Percentiles rank a stretch among this genome's conserved stretches.
phyloP scores from a whole-genome alignment of 1,140 invertebrate species.

The Cherax destructor region DNA sequence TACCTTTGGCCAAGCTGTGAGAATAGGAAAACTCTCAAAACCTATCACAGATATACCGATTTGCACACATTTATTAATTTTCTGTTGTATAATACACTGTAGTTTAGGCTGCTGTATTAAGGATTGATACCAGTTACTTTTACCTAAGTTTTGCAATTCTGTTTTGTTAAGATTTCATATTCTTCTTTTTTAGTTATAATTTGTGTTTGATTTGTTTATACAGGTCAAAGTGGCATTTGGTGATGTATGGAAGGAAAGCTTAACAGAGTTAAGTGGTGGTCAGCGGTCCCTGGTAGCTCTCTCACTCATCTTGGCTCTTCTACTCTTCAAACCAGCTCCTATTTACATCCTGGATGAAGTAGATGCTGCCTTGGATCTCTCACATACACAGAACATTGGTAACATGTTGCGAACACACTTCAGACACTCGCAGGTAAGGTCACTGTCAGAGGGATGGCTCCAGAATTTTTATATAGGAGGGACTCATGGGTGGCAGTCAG shows the following conservation, averaged over 20 bases:
- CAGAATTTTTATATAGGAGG: too few relatives aligned
- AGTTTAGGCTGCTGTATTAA: too few relatives aligned
- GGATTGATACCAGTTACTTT: too few relatives aligned
- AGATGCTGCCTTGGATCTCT: slow-evolving; percentile 97
- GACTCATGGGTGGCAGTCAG: too few relatives aligned
- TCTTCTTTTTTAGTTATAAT: too few relatives aligned
- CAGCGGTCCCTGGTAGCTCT: slow-evolving; percentile 97
- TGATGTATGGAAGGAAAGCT: slow-evolving; percentile 95
- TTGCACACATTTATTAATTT: too few relatives aligned
- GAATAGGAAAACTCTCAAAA: too few relatives aligned
- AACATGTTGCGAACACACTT: slow-evolving; percentile 96
- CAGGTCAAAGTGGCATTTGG: slow-evolving; percentile 94
- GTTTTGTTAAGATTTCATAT: too few relatives aligned
- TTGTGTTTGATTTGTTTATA: slow-evolving; percentile 49
- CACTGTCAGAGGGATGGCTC: neutral
- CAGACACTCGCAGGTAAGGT: slow-evolving; percentile 88
- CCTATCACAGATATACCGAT: too few relatives aligned
- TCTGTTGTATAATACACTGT: too few relatives aligned
- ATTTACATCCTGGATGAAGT: slow-evolving; percentile 99
- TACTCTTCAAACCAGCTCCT: slow-evolving; percentile 98
- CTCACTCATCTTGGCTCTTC: slow-evolving; percentile 96
- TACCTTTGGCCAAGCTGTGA: too few relatives aligned
- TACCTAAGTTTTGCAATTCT: too few relatives aligned
- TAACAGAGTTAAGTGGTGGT: slow-evolving; percentile 96
- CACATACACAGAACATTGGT: slow-evolving; percentile 99